A percentile compares a stretch with the other conserved stretches of the same genome.
Conservation (phyloP, 2,113 vertebrate genomes). For the Perognathus longimembris region DNA sequence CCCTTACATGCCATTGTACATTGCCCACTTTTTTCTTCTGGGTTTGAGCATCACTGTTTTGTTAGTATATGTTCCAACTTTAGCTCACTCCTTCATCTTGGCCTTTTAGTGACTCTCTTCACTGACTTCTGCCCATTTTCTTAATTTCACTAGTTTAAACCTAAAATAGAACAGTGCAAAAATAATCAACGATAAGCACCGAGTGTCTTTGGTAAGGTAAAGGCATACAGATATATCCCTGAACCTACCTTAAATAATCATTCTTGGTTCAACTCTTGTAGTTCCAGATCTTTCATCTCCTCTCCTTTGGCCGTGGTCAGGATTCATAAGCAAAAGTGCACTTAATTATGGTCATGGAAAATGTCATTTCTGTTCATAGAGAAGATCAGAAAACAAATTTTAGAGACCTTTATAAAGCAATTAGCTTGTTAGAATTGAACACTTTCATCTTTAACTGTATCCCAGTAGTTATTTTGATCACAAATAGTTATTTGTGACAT, state of each 20-base stretch:
- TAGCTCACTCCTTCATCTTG: not conserved
- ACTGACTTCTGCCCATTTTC: not conserved
- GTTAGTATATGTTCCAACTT: not conserved
- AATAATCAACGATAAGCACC: too few species aligned
- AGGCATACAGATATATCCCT: too few species aligned
- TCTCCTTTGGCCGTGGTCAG: not conserved
- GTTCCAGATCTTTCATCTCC: not conserved
- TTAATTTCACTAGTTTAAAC: not conserved
- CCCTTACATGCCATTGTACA: too few species aligned
- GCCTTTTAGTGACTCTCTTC: not conserved
- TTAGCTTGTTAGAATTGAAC: not conserved
- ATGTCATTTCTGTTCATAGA: not conserved
- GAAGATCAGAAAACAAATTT: slow-evolving; percentile 2
- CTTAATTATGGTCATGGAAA: not conserved
- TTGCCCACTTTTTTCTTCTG: not conserved
- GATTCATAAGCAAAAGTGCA: not conserved
- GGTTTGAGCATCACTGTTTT: not conserved
- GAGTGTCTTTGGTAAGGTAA: too few species aligned
- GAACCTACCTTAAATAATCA: not conserved
- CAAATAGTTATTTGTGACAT: not conserved
- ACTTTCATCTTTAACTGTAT: slow-evolving; percentile 28
- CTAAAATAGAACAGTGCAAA: too few species aligned
- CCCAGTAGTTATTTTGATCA: not conserved
- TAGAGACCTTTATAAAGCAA: slow-evolving; percentile 11
- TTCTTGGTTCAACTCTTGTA: not conserved